A percentile compares a stretch with the other conserved stretches of the same genome.
Evolutionary conservation across 2,113 vertebrate genomes (phyloP).

Genomic region (Triplophysa dalaica): DNA sequence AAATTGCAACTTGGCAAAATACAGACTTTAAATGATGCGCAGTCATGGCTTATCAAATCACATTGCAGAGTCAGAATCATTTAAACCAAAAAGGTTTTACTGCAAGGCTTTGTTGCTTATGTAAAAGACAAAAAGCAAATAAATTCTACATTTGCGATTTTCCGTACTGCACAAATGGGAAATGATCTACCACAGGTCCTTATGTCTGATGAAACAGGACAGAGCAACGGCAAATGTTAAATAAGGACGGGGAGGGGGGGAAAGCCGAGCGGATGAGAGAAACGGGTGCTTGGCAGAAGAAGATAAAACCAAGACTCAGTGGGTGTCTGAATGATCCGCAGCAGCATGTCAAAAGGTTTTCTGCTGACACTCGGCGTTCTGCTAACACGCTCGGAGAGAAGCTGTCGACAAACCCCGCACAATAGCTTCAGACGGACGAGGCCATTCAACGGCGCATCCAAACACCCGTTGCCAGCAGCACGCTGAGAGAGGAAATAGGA

Average conservation of each 20-base stretch:
- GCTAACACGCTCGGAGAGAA: slow-evolving; percentile 38
- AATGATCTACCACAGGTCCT: slow-evolving; percentile 38
- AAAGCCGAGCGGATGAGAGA: slow-evolving; percentile 14
- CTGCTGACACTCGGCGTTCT: slow-evolving; percentile 55
- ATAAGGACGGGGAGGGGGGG: slow-evolving; percentile 1
- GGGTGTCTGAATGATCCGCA: slow-evolving; percentile 50
- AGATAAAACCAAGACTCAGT: slow-evolving; percentile 51
- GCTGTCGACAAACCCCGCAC: slow-evolving; percentile 29
- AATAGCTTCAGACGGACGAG: neutral
- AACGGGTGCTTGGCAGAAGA: slow-evolving; percentile 37
- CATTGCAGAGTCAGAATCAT: too few species aligned
- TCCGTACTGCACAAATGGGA: slow-evolving; percentile 29
- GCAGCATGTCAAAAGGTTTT: slow-evolving; percentile 52
- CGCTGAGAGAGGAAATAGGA: slow-evolving; percentile 22
- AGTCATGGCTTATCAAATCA: neutral
- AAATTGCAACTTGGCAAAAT: neutral
- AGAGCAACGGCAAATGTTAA: slow-evolving; percentile 31
- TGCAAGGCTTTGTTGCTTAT: slow-evolving; percentile 23
- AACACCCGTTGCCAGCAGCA: slow-evolving; percentile 19
- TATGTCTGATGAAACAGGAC: slow-evolving; percentile 25
- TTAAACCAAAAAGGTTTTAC: neutral
- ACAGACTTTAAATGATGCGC: neutral
- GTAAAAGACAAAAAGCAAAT: slow-evolving; percentile 35
- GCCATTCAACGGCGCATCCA: slow-evolving; percentile 29
- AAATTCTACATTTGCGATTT: slow-evolving; percentile 2